phyloP scores from a whole-genome alignment of 2,797 vertebrate genomes.

The Tinamus major region DNA sequence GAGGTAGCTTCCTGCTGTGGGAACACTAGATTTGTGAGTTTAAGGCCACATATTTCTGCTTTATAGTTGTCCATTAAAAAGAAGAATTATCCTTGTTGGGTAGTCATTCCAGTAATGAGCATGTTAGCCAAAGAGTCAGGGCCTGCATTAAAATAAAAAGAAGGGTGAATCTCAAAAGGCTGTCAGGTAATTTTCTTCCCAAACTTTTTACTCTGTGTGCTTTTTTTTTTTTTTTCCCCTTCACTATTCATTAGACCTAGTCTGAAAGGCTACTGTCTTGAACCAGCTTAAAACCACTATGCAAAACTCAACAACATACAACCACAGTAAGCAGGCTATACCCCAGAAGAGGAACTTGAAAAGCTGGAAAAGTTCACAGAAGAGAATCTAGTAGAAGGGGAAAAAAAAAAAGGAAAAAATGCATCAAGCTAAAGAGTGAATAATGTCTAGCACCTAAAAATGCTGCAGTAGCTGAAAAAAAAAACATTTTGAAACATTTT shows the following conservation, averaged over 20 bases:
- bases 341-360: background rate
- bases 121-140: background rate
- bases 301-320: background rate
- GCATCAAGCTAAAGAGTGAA: background rate
- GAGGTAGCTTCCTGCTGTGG: background rate
- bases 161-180: background rate
- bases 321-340: background rate
- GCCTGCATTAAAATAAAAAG: background rate
- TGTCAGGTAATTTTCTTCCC: background rate
- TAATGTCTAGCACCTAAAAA: background rate
- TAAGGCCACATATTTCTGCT: background rate
- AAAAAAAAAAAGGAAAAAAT: background rate
- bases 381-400: background rate
- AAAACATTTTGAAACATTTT: background rate
- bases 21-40: background rate
- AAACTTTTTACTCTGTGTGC: background rate
- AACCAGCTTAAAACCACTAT: background rate
- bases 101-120: fast-evolving
- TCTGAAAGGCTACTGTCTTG: background rate
- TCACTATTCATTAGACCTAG: background rate
- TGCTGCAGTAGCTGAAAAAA: background rate
- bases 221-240: background rate
- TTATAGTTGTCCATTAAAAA: background rate
- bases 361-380: background rate
- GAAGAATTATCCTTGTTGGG: background rate